Evolutionary conservation across 2,113 vertebrate species (phyloP).

Genomic region (Heterocephalus glaber): DNA sequence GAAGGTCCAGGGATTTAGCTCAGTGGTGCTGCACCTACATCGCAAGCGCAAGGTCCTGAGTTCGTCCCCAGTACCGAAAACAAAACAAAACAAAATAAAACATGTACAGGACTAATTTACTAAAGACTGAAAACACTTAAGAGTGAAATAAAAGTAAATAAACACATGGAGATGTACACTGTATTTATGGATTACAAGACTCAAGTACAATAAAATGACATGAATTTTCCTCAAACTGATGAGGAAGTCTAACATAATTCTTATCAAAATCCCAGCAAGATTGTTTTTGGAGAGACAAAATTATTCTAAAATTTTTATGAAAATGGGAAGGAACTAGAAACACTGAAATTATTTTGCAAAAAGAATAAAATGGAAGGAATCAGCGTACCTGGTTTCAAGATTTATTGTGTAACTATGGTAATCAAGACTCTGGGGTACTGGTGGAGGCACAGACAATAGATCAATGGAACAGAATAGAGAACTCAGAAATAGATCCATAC

Average conservation of each 20-base stretch:
- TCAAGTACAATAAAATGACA: not conserved
- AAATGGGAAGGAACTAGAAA: not conserved
- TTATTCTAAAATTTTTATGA: not conserved
- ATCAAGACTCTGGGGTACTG: not conserved
- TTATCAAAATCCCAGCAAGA: not conserved
- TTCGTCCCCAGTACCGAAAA: no score
- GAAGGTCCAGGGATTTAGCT: no score
- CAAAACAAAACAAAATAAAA: no score
- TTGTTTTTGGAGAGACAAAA: not conserved
- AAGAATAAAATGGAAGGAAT: not conserved
- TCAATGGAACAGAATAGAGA: not conserved
- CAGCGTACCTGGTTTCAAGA: not conserved
- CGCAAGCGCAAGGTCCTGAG: no score
- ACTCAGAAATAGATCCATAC: not conserved
- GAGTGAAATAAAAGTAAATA: constrained; percentile 24
- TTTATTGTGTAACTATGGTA: not conserved
- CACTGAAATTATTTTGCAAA: constrained; percentile 13
- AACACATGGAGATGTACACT: not conserved
- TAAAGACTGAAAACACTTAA: not conserved
- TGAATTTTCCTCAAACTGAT: not conserved
- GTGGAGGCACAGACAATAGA: not conserved
- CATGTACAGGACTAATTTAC: not conserved
- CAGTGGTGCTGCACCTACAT: no score
- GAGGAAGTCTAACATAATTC: not conserved
- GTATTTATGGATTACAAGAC: not conserved